phyloP scores from a whole-genome alignment of 2,888 invertebrate species.

The Eristalinus sepulchralis region DNA sequence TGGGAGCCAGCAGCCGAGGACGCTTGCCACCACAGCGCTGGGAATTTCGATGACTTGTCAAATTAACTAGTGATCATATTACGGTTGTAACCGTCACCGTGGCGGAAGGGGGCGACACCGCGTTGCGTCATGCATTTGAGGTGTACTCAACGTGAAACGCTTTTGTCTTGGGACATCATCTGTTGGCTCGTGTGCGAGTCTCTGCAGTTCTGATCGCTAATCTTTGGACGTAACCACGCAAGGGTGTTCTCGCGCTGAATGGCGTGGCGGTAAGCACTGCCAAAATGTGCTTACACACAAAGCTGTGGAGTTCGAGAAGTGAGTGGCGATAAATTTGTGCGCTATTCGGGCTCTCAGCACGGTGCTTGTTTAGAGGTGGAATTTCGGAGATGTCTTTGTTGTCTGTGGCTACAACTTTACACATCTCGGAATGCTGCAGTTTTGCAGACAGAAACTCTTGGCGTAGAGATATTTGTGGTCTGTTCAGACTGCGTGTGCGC shows the following conservation, averaged over 20 bases:
- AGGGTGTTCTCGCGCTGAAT: not conserved
- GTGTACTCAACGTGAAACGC: conserved; percentile 17
- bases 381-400: not conserved
- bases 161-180: conserved; percentile 2
- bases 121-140: conserved; percentile 9
- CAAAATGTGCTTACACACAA: not conserved
- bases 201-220: not conserved
- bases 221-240: not conserved
- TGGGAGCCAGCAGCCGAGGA: not conserved
- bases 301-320: not conserved
- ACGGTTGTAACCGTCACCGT: conserved; percentile 32
- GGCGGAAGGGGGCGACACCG: conserved; percentile 23
- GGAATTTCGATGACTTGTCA: conserved; percentile 64
- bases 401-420: not conserved
- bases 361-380: not conserved
- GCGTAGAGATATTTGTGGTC: not conserved
- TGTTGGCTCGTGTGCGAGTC: not conserved
- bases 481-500: not conserved
- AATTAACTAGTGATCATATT: conserved; percentile 66
- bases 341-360: not conserved
- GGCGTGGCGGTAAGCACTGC: not conserved
- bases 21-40: not conserved
- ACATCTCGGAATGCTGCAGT: not conserved
- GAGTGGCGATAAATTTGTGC: not conserved
- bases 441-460: not conserved